These are phyloP conservation scores for Pachyuromys duprasi DNA, from an alignment of 2,797 vertebrate genomes.

Conservation along the genomic window DNA sequence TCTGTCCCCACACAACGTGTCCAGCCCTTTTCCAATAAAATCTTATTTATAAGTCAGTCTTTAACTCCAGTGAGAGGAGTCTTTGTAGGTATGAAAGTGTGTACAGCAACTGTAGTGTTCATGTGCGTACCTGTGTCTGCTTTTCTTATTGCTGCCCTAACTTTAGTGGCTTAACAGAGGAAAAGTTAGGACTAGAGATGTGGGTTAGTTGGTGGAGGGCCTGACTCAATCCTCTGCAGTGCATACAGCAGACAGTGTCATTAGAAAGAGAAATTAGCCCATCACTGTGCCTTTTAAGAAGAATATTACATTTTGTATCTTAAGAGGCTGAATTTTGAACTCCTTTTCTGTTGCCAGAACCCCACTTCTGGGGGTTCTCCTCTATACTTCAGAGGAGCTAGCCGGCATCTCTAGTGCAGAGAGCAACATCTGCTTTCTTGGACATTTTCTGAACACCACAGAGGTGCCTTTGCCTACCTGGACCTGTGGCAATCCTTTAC, in stretches of 20 bases:
- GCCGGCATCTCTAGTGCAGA: neutral
- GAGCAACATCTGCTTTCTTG: neutral
- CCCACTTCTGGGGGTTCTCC: neutral
- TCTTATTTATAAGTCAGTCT: neutral
- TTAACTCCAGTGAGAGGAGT: neutral
- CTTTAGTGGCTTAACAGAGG: neutral
- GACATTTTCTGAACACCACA: neutral
- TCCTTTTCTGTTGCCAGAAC: neutral
- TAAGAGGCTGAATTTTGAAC: neutral
- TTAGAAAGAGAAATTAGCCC: neutral
- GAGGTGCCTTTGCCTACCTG: neutral
- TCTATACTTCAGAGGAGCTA: neutral
- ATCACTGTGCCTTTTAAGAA: neutral
- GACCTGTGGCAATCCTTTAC: too few relatives aligned
- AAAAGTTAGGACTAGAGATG: neutral
- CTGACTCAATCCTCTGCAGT: neutral
- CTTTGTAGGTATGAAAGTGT: neutral
- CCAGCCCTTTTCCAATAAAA: slow-evolving; percentile 2
- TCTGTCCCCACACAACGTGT: neutral
- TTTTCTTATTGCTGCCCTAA: neutral
- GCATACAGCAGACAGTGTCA: neutral
- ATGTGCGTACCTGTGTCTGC: too few relatives aligned
- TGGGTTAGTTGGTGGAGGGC: neutral
- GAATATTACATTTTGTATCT: slow-evolving; percentile 7
- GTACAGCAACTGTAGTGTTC: neutral